Base-by-base conservation (phyloP, 2,888 invertebrate genomes). In the Zaprionus obscuricornis region DNA sequence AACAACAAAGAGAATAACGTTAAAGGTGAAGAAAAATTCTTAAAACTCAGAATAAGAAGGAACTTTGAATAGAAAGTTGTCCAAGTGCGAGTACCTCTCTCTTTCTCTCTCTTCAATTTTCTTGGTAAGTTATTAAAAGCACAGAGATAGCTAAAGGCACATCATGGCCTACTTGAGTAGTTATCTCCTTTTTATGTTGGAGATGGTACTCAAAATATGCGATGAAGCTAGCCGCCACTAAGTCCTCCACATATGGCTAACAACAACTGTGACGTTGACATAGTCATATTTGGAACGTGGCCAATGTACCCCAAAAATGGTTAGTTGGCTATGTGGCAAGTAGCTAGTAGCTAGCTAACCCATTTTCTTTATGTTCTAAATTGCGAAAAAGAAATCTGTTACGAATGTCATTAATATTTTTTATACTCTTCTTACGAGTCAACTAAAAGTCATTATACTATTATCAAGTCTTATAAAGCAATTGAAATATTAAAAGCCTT, bases 241-340 rank as follows among this genome's bases (percentile, higher is more conserved):
- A n/a, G n/a, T 18, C 45, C 8, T 10, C 49, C 70, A 47, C 54
- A 60, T 68, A 71, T 57, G 69, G 71, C 37, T n/a, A 37, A n/a
- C 1, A 36, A 6, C 47, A 36, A 54, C 39, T 47, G 59, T 11
- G 14, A 7, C 39, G 54, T 16, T 64, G 64, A 71, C 68, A 70
- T 40, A 71, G 43, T 70, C 68, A 70, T 40, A 71, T 37, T 70
- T 71, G 68, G 49, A n/a, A n/a, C n/a, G n/a, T 46, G 46, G 66
- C 62, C 34, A 52, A 62, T 66, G 56, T 57, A 51, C 57, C 51
- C 72, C 72, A 71, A 67, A 73, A 39, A 52, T 75, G 67, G 75
- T 31, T 40, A 39, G 51, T 54, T 43, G 18, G 37, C 29, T 42
- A 34, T 40, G 33, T 54, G 37, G 18, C 26, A 17, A 10, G 37